Base-by-base conservation (phyloP, 2,113 vertebrate genomes). In the Chlorocebus sabaeus region DNA sequence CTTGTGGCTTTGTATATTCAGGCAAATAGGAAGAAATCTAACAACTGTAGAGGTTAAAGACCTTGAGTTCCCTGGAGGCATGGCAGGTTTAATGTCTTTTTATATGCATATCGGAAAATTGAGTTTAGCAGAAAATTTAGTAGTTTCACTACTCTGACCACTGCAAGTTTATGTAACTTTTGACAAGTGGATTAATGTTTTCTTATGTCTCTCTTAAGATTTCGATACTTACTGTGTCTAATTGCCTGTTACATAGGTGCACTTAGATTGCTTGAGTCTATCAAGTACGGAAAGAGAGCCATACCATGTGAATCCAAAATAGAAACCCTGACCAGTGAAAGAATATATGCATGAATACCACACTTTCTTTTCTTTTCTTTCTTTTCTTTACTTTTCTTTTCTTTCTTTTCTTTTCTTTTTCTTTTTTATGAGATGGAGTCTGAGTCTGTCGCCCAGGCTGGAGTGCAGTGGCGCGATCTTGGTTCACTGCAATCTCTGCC, bases 1-100 rank as follows among this genome's bases (percentile, higher is more conserved):
- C 5, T 8, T n/a, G 85, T 82, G 86, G 82, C 67, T 90, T 76
- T 96, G 95, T 97, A 86, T 95, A 57, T 76, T 95, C 61, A 94
- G 83, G 76, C 80, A 85, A 96, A 96, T 72, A 17, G 48, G 55
- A 68, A 67, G 52, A 25, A 6, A 32, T 40, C 79, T 90, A 73
- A 40, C 57, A 80, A 25, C 85, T 8, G 4, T 13, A 40, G 83
- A 48, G 64, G 76, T 57, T 48, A 8, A 16, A 12, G 45, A 50
- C 64, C 57, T 27, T 3, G 20, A 48, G n/a, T 78, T 68, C 32
- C 6, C 20, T 2, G 0, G 2, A 35, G 8, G 52, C 6, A 57
- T 1, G 48, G 40, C 45, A 7, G 27, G 30, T 20, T 48, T 23
- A 67, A 13, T 61, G 0, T 43, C 25, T 25, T 25, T 83, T 79